Conservation (phyloP, 2,888 invertebrate species). For the Asteroscopus sphinx region DNA sequence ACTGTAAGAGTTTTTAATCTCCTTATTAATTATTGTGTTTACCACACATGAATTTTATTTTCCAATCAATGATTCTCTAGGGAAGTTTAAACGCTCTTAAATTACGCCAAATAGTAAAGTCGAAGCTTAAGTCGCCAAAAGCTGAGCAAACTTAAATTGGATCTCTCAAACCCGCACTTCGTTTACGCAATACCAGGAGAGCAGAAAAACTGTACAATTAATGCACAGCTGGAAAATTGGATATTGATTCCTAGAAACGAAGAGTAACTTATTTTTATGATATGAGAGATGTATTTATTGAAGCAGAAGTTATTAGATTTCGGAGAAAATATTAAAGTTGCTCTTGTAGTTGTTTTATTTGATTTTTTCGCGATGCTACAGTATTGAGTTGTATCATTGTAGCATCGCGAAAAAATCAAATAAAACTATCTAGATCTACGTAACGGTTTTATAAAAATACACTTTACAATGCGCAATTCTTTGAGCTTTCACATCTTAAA, state of each 20-base stretch:
- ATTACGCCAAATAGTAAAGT: constrained; percentile 48
- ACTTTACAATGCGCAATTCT: too few species aligned
- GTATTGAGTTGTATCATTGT: not conserved
- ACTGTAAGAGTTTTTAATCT: too few species aligned
- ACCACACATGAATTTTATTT: too few species aligned
- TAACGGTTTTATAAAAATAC: too few species aligned
- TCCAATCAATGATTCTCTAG: too few species aligned
- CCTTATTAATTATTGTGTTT: too few species aligned
- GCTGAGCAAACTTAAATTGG: constrained; percentile 80
- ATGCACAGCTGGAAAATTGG: constrained; percentile 62
- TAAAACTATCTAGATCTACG: too few species aligned
- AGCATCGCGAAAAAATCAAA: not conserved
- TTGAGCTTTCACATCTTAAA: too few species aligned
- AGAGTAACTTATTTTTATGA: constrained; percentile 7
- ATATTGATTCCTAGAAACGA: constrained; percentile 58
- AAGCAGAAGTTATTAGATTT: constrained; percentile 3
- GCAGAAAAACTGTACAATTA: constrained; percentile 70
- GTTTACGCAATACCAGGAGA: constrained; percentile 51
- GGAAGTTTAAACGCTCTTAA: constrained; percentile 32
- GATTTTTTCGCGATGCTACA: too few species aligned
- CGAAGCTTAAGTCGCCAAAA: constrained; percentile 70
- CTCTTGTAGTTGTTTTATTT: too few species aligned
- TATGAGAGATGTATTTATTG: not conserved
- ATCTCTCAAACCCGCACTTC: constrained; percentile 63
- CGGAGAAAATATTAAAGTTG: not conserved